Base-by-base conservation (phyloP, 2,797 vertebrate genomes). In the Trachops cirrhosus region DNA sequence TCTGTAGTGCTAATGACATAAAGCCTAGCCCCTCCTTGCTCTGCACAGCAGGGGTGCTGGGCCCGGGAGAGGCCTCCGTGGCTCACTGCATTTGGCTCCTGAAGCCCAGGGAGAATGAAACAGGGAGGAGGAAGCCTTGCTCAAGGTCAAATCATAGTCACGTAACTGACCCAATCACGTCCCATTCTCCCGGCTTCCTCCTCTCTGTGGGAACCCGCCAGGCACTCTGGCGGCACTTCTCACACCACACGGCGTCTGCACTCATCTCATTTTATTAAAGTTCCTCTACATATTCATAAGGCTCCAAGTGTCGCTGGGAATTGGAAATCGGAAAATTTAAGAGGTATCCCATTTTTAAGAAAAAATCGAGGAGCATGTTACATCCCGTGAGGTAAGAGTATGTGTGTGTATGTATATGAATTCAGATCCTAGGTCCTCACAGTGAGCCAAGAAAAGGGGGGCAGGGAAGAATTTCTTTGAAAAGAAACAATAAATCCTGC, bases 401-500 rank as follows among this genome's bases (percentile, higher is more conserved):
- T 0, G 41, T 34, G 9, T 70, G 46, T 8, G 32, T 19, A 9
- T 6, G 29, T 39, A 2, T 3, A 34, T 48, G 70, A 50, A 89
- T 87, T 68, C 48, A 78, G 57, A 84, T 64, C 54, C 18, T 16
- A 92, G 32, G n/a, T 73, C 46, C 29, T 94, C 48, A 21, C 29
- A 5, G 5, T 9, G 75, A 77, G 89, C 92, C 78, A 86, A 71
- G 32, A 52, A n/a, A 34, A 70, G 34, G 21, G 10, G 44, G 4
- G n/a, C 10, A n/a, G 22, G 12, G 54, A 57, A 70, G 75, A 70
- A 50, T 19, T 59, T 78, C 89, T 94, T 74, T 67, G 89, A 92
- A 93, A 80, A 89, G 88, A 86, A 94, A 74, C 71, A 34, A 95
- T 34, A 54, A 39, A 88, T 88, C 91, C 67, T 74, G 71, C 46